These are phyloP conservation scores for Zaprionus vittiger DNA, from an alignment of 1,140 invertebrate genomes.

Conservation along the genomic window DNA sequence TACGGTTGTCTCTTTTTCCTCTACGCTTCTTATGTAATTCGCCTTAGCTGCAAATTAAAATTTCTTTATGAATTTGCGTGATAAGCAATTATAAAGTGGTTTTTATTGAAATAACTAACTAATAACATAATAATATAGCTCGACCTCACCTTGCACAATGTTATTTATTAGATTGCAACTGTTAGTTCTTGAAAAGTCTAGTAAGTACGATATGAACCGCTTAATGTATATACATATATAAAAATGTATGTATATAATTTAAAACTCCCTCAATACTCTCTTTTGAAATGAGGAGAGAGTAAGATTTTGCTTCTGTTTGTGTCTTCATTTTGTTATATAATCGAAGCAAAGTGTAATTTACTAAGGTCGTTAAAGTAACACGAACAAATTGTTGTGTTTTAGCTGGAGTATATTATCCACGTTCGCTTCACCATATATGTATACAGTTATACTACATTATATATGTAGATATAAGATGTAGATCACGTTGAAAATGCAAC, in stretches of 20 bases:
- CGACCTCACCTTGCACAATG: too few species aligned
- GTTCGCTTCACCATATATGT: neutral
- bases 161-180: neutral
- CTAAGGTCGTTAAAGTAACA: neutral
- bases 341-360: neutral
- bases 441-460: neutral
- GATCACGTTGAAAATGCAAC: neutral
- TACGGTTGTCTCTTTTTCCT: conserved; percentile 1
- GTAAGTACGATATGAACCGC: neutral
- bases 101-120: neutral
- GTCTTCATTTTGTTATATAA: neutral
- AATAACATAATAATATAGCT: neutral
- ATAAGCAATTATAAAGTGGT: conserved; percentile 3
- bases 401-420: neutral
- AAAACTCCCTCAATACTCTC: neutral
- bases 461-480: neutral
- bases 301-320: neutral
- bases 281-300: neutral
- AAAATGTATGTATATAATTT: too few species aligned
- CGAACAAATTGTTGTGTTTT: neutral
- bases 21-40: neutral
- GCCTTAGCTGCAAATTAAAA: conserved; percentile 4
- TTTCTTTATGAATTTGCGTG: neutral
- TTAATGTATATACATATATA: too few species aligned
- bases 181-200: too few species aligned